Base-by-base conservation (phyloP, 2,888 invertebrate genomes). In the Macrosoma leucophasiata region DNA sequence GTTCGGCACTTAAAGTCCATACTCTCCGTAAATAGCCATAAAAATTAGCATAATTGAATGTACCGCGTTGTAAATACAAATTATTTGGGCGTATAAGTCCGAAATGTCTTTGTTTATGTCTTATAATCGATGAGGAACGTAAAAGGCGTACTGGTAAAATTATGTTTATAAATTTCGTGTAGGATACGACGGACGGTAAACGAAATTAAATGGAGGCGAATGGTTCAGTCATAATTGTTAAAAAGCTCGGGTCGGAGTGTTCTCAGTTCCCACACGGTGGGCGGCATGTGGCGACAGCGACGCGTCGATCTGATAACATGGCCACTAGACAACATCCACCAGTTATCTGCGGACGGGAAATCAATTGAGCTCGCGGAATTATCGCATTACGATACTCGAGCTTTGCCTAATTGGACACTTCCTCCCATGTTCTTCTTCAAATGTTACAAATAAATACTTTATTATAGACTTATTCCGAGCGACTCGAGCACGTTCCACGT, bases 1-100 rank as follows among this genome's bases (percentile, higher is more conserved):
- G 63, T 73, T 61, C 58, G 57, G 51, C 59, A 68, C 67, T 60
- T 71, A 64, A 72, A 71, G 63, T 61, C 60, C 52, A 65, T 67
- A 65, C 62, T 55, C 61, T 63, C 64, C 61, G 69, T 76, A 75
- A 76, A 71, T 60, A 65, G 71, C 58, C 41, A 69, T 81, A 72
- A 73, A 73, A 66, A 82, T 84, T 81, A 58, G 69, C 82, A 84
- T 84, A 82, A 81, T 75, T 75, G 73, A 70, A 73, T 69, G 70
- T 68, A 65, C 67, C 60, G 50, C 32, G 60, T 65, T 64, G 65
- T 72, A 65, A 70, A 73, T 61, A 73, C 69, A 64, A 59, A 71
- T 72, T 58, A 70, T 71, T 70, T 62, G 63, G 59, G 58, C 65
- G 56, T 69, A 71, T 66, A 68, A 63, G 57, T 58, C 57, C 54